Evolutionary conservation across 1,140 invertebrate genomes (phyloP).

Genomic region (Lepidotrigona ventralis): DNA sequence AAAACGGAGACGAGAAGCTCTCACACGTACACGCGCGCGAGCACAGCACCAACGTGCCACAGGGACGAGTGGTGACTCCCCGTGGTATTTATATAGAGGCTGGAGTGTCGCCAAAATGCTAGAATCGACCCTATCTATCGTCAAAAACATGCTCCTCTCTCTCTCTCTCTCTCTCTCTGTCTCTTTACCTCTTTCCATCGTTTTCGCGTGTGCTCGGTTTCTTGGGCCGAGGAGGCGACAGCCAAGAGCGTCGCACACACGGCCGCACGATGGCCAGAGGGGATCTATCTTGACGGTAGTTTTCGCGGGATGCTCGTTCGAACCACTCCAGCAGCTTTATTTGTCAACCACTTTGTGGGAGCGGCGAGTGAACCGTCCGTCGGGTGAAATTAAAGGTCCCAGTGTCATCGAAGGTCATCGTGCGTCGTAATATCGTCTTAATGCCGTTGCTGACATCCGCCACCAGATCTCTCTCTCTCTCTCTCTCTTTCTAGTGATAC

Average conservation of each 20-base stretch:
- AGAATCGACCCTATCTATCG: slow-evolving; percentile 74
- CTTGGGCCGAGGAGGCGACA: slow-evolving; percentile 15
- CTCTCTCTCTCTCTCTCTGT: too few species aligned
- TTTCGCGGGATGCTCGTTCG: slow-evolving; percentile 51
- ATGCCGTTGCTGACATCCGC: slow-evolving; percentile 29
- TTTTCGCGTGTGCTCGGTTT: slow-evolving; percentile 9
- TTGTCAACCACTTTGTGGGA: slow-evolving; percentile 69
- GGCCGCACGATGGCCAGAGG: slow-evolving; percentile 40
- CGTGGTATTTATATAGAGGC: slow-evolving; percentile 76
- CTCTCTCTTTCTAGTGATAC: not conserved
- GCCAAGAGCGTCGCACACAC: slow-evolving; percentile 56
- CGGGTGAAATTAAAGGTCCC: slow-evolving; percentile 65
- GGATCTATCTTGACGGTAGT: slow-evolving; percentile 61
- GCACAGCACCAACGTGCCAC: slow-evolving; percentile 38
- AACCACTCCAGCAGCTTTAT: slow-evolving; percentile 63
- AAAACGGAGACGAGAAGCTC: slow-evolving; percentile 9
- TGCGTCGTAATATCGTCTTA: slow-evolving; percentile 35
- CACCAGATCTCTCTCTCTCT: too few species aligned
- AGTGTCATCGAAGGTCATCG: slow-evolving; percentile 28
- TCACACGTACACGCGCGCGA: not conserved
- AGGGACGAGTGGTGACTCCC: slow-evolving; percentile 68
- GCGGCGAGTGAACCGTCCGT: slow-evolving; percentile 17
- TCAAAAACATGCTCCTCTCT: slow-evolving; percentile 58
- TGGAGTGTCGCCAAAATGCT: slow-evolving; percentile 78
- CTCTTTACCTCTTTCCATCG: slow-evolving; percentile 36